These are phyloP conservation scores for Pelobates cultripes DNA, from an alignment of 2,797 vertebrate genomes.

Conservation along the genomic window DNA sequence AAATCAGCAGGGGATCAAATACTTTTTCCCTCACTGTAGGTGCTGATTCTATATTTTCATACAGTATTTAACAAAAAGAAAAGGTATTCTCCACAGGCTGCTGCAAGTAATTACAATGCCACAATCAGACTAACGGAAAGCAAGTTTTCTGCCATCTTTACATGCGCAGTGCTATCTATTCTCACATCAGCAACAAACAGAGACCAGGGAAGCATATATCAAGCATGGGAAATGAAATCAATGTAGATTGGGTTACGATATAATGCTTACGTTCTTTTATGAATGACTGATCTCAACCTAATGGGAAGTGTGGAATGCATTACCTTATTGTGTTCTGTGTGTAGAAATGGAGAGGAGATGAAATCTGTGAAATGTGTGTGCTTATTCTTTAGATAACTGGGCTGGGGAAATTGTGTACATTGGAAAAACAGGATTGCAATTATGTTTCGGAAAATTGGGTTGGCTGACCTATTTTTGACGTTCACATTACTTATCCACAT, in stretches of 20 bases:
- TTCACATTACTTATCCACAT: too few relatives aligned
- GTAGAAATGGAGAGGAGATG: neutral
- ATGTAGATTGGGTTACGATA: slow-evolving; percentile 7
- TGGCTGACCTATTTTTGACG: too few relatives aligned
- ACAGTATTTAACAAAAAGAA: too few relatives aligned
- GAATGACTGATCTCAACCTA: neutral
- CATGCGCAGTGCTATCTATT: neutral
- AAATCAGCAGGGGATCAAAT: too few relatives aligned
- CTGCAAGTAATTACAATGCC: neutral
- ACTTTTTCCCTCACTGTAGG: too few relatives aligned
- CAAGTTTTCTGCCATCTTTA: neutral
- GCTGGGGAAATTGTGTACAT: neutral
- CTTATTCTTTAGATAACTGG: neutral
- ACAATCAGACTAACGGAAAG: neutral
- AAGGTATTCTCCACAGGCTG: neutral
- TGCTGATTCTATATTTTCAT: too few relatives aligned
- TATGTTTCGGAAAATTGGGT: neutral
- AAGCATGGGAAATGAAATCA: slow-evolving; percentile 1
- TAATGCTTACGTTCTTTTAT: slow-evolving; percentile 1
- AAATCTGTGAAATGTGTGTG: neutral
- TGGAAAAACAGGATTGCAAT: neutral
- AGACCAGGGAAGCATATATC: slow-evolving; percentile 9
- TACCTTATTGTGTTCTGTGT: neutral
- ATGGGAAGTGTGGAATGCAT: neutral
- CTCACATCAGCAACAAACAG: neutral